These are phyloP conservation scores for Papilio elwesi DNA, from an alignment of 2,888 invertebrate species.

Conservation along the genomic window DNA sequence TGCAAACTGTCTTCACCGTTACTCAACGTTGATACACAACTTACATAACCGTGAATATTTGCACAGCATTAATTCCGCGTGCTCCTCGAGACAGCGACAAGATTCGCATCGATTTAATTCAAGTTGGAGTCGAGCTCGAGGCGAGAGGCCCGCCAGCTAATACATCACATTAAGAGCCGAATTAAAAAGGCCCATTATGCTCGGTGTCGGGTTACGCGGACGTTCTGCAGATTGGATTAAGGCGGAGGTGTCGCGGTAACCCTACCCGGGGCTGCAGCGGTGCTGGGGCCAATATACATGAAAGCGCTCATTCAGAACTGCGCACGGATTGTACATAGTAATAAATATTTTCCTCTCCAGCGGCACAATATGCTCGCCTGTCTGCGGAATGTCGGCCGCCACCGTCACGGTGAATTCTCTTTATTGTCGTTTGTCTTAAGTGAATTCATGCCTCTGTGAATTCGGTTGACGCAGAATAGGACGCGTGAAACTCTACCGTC, in stretches of 20 bases:
- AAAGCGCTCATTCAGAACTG: constrained; percentile 34
- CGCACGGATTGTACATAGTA: not conserved
- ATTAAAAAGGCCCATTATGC: constrained; percentile 56
- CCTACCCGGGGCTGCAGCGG: constrained; percentile 33
- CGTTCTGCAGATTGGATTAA: constrained; percentile 40
- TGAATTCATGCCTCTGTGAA: not conserved
- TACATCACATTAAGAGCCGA: constrained; percentile 46
- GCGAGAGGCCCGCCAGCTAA: constrained; percentile 50
- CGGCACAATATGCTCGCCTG: constrained; percentile 32
- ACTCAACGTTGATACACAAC: not conserved
- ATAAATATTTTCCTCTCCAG: constrained; percentile 39
- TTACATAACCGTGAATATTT: not conserved
- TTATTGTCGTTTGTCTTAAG: constrained; percentile 9
- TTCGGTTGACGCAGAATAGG: not conserved
- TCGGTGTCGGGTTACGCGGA: constrained; percentile 52
- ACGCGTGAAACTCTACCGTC: not conserved
- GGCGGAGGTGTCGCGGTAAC: constrained; percentile 45
- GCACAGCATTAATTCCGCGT: not conserved
- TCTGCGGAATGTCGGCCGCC: constrained; percentile 21
- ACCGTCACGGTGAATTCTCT: not conserved
- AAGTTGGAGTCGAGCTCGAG: constrained; percentile 22
- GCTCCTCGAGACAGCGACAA: not conserved
- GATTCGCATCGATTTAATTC: constrained; percentile 9
- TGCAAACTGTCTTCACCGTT: too few relatives aligned
- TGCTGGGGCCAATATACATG: constrained; percentile 30